Percentiles rank a stretch among this genome's conserved stretches.
phyloP scores from a whole-genome alignment of 2,113 vertebrate species.

The Anolis carolinensis region DNA sequence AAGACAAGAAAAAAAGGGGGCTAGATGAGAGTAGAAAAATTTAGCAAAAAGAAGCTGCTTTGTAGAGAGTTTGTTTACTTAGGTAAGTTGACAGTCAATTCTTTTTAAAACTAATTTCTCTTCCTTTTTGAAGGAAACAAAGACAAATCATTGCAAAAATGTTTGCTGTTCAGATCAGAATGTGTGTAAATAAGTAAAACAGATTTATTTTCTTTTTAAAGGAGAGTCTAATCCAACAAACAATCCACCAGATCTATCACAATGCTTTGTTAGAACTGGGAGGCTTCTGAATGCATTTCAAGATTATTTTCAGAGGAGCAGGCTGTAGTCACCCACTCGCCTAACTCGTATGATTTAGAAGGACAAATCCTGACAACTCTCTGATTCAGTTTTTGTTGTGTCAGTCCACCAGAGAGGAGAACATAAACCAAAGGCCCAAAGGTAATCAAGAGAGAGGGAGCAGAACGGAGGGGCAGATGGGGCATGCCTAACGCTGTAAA shows the following conservation, averaged over 20 bases:
- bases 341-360: background rate
- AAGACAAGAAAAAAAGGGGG: too few species aligned
- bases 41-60: too few species aligned
- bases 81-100: too few species aligned
- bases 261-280: background rate
- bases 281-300: background rate
- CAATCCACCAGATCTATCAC: slow-evolving; percentile 2
- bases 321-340: background rate
- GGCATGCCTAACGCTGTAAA: background rate
- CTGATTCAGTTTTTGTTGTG: slow-evolving; percentile 37
- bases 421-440: slow-evolving; percentile 13
- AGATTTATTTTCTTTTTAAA: background rate
- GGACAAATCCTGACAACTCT: slow-evolving; percentile 48
- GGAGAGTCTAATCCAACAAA: slow-evolving; percentile 6
- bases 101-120: background rate
- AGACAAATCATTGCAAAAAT: background rate
- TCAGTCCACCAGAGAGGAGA: background rate
- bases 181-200: background rate
- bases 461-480: rapidly evolving
- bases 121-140: background rate
- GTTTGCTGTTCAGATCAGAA: slow-evolving; percentile 19
- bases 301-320: background rate
- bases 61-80: too few species aligned
- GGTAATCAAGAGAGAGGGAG: slow-evolving; percentile 5
- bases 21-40: too few species aligned